Percentiles rank a stretch among this genome's conserved stretches.
phyloP scores from a whole-genome alignment of 1,140 invertebrate species.

The Helicoverpa zea region DNA sequence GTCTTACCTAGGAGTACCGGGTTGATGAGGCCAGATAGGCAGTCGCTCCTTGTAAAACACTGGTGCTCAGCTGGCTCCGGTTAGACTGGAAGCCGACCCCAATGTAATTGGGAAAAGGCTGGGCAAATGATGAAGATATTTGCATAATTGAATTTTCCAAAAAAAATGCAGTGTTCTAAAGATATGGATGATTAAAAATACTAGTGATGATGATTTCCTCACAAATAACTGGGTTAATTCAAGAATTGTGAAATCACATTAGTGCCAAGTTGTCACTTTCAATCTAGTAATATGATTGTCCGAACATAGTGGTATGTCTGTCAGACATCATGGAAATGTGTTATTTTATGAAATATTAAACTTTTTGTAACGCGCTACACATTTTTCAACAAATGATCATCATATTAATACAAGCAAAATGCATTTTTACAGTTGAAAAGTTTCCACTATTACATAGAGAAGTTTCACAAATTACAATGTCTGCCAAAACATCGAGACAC shows the following conservation, averaged over 20 bases:
- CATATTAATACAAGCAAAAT: not conserved
- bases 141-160: no score
- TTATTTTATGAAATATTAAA: not conserved
- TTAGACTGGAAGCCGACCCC: no score
- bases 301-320: constrained; percentile 5
- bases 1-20: no score
- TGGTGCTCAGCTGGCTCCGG: no score
- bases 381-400: not conserved
- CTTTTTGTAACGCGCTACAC: no score
- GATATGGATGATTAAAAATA: no score
- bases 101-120: no score
- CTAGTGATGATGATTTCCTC: not conserved
- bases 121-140: no score
- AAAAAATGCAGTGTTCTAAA: no score
- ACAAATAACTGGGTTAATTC: constrained; percentile 30
- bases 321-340: constrained; percentile 19
- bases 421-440: not conserved
- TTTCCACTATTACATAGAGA: not conserved
- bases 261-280: constrained; percentile 34
- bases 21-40: no score
- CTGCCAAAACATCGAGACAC: constrained; percentile 23
- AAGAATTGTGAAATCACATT: not conserved
- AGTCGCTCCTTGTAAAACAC: no score
- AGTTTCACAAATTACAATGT: constrained; percentile 7
- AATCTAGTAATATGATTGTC: constrained; percentile 37